phyloP scores from a whole-genome alignment of 1,140 invertebrate species.

The Musca vetustissima region DNA sequence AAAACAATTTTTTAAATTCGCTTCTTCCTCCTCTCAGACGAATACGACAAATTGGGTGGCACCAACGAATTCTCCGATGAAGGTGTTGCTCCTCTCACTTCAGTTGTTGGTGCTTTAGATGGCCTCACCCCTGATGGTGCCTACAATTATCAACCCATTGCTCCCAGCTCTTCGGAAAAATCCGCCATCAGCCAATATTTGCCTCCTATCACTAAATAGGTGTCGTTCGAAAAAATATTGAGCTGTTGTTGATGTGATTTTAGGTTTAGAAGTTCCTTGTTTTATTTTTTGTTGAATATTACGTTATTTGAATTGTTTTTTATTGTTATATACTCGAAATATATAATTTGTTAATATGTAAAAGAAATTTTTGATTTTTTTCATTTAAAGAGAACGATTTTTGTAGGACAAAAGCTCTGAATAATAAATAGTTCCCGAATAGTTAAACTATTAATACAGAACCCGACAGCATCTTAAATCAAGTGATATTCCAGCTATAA shows the following conservation, averaged over 20 bases:
- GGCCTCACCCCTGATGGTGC: slow-evolving; percentile 50
- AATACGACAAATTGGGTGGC: slow-evolving; percentile 52
- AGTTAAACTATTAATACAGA: too few relatives aligned
- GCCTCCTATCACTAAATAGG: slow-evolving; percentile 18
- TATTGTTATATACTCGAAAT: slow-evolving; percentile 6
- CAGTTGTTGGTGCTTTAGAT: slow-evolving; percentile 49
- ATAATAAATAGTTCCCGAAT: too few relatives aligned
- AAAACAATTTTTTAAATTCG: neutral
- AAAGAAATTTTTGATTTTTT: too few relatives aligned
- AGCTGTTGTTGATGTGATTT: neutral
- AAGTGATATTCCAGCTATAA: too few relatives aligned
- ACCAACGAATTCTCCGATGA: slow-evolving; percentile 52
- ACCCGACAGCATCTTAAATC: too few relatives aligned
- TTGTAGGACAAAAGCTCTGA: too few relatives aligned
- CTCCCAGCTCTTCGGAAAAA: slow-evolving; percentile 13
- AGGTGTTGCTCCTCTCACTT: slow-evolving; percentile 47
- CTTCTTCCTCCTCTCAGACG: slow-evolving; percentile 27
- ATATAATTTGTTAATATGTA: neutral
- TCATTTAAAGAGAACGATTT: too few relatives aligned
- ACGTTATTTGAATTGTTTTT: slow-evolving; percentile 25
- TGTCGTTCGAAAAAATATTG: neutral
- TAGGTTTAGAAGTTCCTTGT: neutral
- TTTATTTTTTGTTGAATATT: slow-evolving; percentile 23
- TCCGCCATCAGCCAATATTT: slow-evolving; percentile 26
- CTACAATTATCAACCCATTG: slow-evolving; percentile 49